Evolutionary conservation across 2,113 vertebrate genomes (phyloP).

Genomic region (Eubucco bourcierii): DNA sequence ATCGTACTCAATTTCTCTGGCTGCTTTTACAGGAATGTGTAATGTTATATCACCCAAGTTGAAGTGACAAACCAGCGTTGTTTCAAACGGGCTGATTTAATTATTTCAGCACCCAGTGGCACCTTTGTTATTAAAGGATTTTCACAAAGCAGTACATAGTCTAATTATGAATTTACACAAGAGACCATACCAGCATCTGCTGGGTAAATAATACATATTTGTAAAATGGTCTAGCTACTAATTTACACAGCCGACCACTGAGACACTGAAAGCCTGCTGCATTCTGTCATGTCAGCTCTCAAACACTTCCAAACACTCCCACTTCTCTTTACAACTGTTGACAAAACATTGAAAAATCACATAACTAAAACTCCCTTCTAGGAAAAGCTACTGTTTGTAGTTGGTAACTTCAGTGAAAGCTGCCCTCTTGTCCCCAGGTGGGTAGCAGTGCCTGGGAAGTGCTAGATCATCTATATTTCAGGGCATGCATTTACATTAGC

Average conservation of each 20-base stretch:
- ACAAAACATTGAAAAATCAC: constrained; percentile 3
- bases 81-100: constrained; percentile 65
- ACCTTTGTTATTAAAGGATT: constrained; percentile 67
- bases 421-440: background rate
- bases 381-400: background rate
- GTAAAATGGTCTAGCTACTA: constrained; percentile 64
- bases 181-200: constrained; percentile 40
- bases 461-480: background rate
- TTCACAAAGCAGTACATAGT: constrained; percentile 1
- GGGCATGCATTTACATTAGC: background rate
- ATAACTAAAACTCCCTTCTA: background rate
- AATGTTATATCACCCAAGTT: background rate
- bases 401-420: background rate
- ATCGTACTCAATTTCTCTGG: constrained; percentile 3
- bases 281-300: constrained; percentile 55
- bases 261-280: constrained; percentile 47
- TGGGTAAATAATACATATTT: constrained; percentile 79
- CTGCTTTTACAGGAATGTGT: constrained; percentile 31
- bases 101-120: constrained; percentile 66
- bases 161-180: constrained; percentile 55
- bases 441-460: background rate
- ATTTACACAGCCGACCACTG: constrained; percentile 62
- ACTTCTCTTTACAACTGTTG: constrained; percentile 7
- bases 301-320: constrained; percentile 7
- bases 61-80: background rate